Evolutionary conservation across 2,113 vertebrate species (phyloP), one percentile per base, ranked within the genome.

Genomic region (Ophiodon elongatus): DNA sequence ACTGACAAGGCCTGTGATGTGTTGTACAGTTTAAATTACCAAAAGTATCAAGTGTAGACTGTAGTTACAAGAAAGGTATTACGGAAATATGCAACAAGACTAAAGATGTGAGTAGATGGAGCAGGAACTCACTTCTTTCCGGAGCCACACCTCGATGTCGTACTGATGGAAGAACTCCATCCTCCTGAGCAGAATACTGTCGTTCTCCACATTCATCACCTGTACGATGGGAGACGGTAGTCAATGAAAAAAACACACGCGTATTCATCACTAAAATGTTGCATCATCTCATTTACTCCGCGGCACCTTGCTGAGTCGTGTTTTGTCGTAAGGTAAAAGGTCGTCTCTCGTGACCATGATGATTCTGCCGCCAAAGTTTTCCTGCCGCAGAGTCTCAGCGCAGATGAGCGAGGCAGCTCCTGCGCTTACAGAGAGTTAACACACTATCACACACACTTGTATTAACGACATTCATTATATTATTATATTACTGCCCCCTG

Each of bases 321-420:
- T 88, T 79, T 95, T 96, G 94, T 98, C 97, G 0, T 97, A 97
- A 0, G 97, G 97, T 6, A 95, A 80, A 0, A 97, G 94, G 0
- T 90, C 89, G 21, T 97, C 97, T 7, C 52, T 95, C 73, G 95
- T 95, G 74, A 93, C 96, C 94, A 97, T 92, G 85, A 98, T 90
- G 88, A 97, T 96, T 84, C 96, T 94, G 80, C 97, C 97, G 0
- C 89, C 91, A 33, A 96, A 97, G 33, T 94, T 94, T 82, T 97
- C 95, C 74, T 97, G 97, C 11, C 97, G 94, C 43, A 97, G 95
- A 0, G 95, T 96, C 89, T 98, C 97, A 0, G 97, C 97, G 23
- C 97, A 97, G 9, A 92, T 90, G 85, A 97, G 80, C 0, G 96
- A 95, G 0, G 96, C 95, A 8, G 95, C 94, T 4, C 97, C 97